Base-by-base conservation (phyloP, 2,797 vertebrate genomes). In the Echiichthys vipera region DNA sequence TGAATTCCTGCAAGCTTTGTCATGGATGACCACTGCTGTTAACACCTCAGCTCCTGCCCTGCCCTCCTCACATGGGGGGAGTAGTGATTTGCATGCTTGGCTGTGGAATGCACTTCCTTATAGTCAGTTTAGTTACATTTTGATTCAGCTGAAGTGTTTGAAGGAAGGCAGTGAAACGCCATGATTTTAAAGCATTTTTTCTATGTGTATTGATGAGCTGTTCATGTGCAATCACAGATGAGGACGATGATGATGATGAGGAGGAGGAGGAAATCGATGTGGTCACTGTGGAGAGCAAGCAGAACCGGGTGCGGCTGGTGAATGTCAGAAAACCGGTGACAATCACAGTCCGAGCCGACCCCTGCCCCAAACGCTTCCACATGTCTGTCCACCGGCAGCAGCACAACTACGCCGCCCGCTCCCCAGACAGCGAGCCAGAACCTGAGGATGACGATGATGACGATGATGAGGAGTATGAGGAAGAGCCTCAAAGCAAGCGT, bases 251-350 rank as follows among this genome's bases (percentile, higher is more conserved):
- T n/a, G n/a, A n/a, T n/a, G n/a, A n/a, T n/a, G n/a, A n/a, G n/a
- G n/a, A n/a, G n/a, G 93, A 97, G 0, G 97, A 98, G 74, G 98
- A 98, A 88, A 98, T 99, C 0, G 97, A 99, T 0, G 97, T 99
- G 22, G 98, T 99, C 79, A 97, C 97, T 0, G 96, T 99, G 86
- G 97, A 98, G 88, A 98, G 94, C 91, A 95, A 96, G n/a, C 96
- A 96, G 63, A 98, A 95, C 81, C 94, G 95, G 43, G 61, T 87
- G 25, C 96, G 95, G 24, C 91, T 96, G 5, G 87, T 96, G 18
- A 90, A 91, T 18, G 81, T 94, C 51, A 93, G 96, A 59, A 96
- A 97, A 40, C 96, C 97, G 0, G 96, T 98, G 64, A 98, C 97
- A 72, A 94, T 99, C 91, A 97, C 96, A 0, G 96, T 98, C 34